These are phyloP conservation scores for Trichoplusia ni DNA, from an alignment of 1,140 invertebrate genomes.

Conservation along the genomic window DNA sequence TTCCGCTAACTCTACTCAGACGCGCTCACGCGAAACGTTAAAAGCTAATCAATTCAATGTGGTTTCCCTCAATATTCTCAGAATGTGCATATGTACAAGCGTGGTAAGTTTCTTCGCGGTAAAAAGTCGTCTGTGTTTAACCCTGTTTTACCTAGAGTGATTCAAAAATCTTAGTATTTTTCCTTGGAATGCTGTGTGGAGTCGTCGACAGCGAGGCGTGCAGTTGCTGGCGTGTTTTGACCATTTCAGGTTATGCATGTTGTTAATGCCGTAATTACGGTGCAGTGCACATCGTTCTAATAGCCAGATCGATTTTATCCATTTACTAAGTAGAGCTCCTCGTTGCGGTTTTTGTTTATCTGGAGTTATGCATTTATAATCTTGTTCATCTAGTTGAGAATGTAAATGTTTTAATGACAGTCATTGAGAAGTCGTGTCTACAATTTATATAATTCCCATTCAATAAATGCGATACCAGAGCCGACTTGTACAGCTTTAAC, in stretches of 20 bases:
- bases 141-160: slow-evolving; percentile 31
- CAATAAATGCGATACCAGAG: too few species aligned
- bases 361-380: neutral
- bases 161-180: slow-evolving; percentile 51
- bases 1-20: slow-evolving; percentile 1
- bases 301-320: slow-evolving; percentile 51
- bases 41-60: slow-evolving; percentile 37
- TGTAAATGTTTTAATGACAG: too few species aligned
- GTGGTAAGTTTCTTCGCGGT: slow-evolving; percentile 34
- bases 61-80: slow-evolving; percentile 46
- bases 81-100: slow-evolving; percentile 37
- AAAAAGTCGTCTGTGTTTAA: slow-evolving; percentile 38
- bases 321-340: slow-evolving; percentile 28
- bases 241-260: slow-evolving; percentile 61
- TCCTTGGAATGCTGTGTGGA: slow-evolving; percentile 44
- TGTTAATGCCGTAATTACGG: slow-evolving; percentile 62
- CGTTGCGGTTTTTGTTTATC: neutral
- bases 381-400: too few species aligned
- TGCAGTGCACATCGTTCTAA: slow-evolving; percentile 48
- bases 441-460: too few species aligned
- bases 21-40: slow-evolving; percentile 28
- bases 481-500: too few species aligned
- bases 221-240: slow-evolving; percentile 49
- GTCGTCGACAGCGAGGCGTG: slow-evolving; percentile 38
- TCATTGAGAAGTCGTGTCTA: too few species aligned